These are phyloP conservation scores for Platynereis dumerilii DNA, from an alignment of 2,888 invertebrate species.

Conservation along the genomic window DNA sequence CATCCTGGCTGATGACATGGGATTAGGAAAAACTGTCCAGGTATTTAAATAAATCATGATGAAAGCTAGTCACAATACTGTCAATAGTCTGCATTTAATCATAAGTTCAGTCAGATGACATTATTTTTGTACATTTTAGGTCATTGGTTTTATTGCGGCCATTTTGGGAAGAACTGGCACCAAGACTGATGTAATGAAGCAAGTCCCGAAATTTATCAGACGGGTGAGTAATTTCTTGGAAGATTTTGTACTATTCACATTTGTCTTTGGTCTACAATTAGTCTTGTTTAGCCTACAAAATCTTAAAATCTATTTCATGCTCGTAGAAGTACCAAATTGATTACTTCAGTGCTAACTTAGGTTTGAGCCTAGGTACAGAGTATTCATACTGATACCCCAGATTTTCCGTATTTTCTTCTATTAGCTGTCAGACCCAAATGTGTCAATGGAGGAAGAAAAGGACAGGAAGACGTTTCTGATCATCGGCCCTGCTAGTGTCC, in stretches of 20 bases:
- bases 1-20: conserved; percentile 61
- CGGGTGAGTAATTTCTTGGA: conserved; percentile 37
- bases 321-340: no score
- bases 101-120: no score
- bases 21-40: conserved; percentile 61
- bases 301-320: no score
- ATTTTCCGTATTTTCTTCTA: no score
- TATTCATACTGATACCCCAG: no score
- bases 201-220: conserved; percentile 54
- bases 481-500: conserved; percentile 56
- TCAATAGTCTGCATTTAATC: no score
- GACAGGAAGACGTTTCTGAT: conserved; percentile 46
- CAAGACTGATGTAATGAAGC: conserved; percentile 46
- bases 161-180: conserved; percentile 53
- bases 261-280: no score
- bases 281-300: no score
- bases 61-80: background rate
- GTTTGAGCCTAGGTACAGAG: no score
- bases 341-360: no score
- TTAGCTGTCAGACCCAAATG: background rate
- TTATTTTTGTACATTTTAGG: conserved; percentile 43
- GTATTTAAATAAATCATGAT: conserved; percentile 32
- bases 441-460: conserved; percentile 2
- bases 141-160: conserved; percentile 56
- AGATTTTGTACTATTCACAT: no score